A percentile compares a stretch with the other conserved stretches of the same genome.
phyloP scores from a whole-genome alignment of 1,140 invertebrate species.

The Drosophila guanche region DNA sequence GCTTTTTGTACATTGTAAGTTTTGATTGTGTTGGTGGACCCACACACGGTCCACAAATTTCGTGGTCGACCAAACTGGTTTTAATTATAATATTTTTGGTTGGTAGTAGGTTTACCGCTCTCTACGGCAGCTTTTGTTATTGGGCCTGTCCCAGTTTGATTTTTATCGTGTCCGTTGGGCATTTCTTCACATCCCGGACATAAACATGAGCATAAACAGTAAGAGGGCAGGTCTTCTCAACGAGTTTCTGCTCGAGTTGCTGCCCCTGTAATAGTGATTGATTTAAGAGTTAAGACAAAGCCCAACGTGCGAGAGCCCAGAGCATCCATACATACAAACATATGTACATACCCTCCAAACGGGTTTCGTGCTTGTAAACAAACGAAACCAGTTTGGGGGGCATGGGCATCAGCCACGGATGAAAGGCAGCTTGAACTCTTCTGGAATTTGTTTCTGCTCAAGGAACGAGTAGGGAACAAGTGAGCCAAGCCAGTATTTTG shows the following conservation, averaged over 20 bases:
- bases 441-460: slow-evolving; percentile 58
- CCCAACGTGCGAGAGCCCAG: slow-evolving; percentile 22
- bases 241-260: slow-evolving; percentile 26
- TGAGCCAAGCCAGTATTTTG: slow-evolving; percentile 8
- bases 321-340: slow-evolving; percentile 1
- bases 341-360: slow-evolving; percentile 13
- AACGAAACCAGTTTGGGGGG: slow-evolving; percentile 64
- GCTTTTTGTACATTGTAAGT: slow-evolving; percentile 4
- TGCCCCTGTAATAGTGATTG: slow-evolving; percentile 58
- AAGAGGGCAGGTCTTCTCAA: slow-evolving; percentile 1
- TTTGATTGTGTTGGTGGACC: slow-evolving; percentile 40
- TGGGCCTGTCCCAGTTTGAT: slow-evolving; percentile 72
- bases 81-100: slow-evolving; percentile 65
- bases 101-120: slow-evolving; percentile 33
- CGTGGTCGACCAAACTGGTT: slow-evolving; percentile 64
- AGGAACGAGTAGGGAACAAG: slow-evolving; percentile 8
- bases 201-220: slow-evolving; percentile 15
- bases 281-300: slow-evolving; percentile 62
- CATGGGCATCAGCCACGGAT: slow-evolving; percentile 44
- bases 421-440: slow-evolving; percentile 72
- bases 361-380: slow-evolving; percentile 45
- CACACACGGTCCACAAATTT: slow-evolving; percentile 18
- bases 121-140: slow-evolving; percentile 55
- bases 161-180: slow-evolving; percentile 58
- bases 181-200: slow-evolving; percentile 69